Evolutionary conservation across 2,888 invertebrate genomes (phyloP), one percentile per base, ranked within the genome.

Genomic region (Campoplex capitator): DNA sequence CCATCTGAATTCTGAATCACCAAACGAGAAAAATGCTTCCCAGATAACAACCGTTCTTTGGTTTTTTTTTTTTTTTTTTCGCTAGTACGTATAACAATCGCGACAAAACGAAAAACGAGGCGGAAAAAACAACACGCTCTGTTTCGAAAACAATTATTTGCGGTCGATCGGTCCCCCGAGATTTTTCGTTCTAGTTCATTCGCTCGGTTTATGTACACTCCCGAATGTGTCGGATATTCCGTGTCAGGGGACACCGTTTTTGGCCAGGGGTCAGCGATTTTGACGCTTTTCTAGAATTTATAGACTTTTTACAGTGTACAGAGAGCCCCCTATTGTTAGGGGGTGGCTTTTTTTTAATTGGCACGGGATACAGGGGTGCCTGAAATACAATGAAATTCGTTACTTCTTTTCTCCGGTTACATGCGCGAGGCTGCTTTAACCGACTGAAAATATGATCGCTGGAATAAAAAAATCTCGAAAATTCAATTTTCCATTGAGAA

Each of bases 61-160:
- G 62, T 16, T 16, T 62, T 28, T 62, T 32, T 28, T 16, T 32
- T 28, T 48, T 18, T 71, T 18, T 71, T 18, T 3, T 23, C 23
- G 32, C 32, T 9, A 18, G 32, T 11, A 62, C 62, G 32, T 32
- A 71, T 51, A 48, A 71, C 32, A 56, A 45, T 28, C 42, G 35
- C 42, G 35, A n/a, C 16, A 58, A 38, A 32, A 42, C 62, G 62
- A 71, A 7, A 48, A 28, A 62, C 32, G 28, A 38, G 62, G 62
- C 62, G 32, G 18, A 42, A 65, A 74, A 56, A 70, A 35, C n/a
- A 42, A 58, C 67, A n/a, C 70, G 73, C 51, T 75, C 82, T 74
- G 76, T 80, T 83, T 76, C 83, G 67, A 75, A 83, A 83, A 78
- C 83, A 83, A 77, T 86, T 86, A 79, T 86, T 79, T 71, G 78